phyloP scores from a whole-genome alignment of 1,140 invertebrate species.

The Macrobrachium rosenbergii region DNA sequence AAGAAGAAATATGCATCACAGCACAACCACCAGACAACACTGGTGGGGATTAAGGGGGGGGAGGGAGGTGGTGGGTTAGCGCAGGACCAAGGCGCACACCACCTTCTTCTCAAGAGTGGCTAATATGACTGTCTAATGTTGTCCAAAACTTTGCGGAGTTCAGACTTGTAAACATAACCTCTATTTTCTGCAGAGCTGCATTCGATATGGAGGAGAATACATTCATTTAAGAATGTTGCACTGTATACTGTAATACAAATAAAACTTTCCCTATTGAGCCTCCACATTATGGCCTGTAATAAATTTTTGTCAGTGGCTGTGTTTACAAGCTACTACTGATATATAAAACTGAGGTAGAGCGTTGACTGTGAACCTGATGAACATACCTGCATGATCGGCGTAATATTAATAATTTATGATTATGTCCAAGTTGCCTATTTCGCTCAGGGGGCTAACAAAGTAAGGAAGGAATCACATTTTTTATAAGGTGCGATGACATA shows the following conservation, averaged over 20 bases:
- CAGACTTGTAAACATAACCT: conserved; percentile 61
- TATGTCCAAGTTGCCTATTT: no score
- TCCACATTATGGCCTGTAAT: conserved; percentile 57
- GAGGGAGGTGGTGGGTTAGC: conserved; percentile 45
- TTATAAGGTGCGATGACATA: no score
- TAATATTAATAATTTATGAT: conserved; percentile 39
- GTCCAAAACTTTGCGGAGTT: conserved; percentile 55
- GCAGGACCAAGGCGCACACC: conserved; percentile 53
- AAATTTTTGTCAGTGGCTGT: conserved; percentile 57
- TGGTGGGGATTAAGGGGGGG: conserved; percentile 36
- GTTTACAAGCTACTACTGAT: conserved; percentile 63
- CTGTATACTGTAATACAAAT: conserved; percentile 33
- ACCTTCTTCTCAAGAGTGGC: conserved; percentile 56
- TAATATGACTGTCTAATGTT: conserved; percentile 50
- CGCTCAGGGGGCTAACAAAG: no score
- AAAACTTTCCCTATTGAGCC: conserved; percentile 50
- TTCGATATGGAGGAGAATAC: conserved; percentile 42
- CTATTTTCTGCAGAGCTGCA: conserved; percentile 31
- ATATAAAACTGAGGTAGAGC: conserved; percentile 64
- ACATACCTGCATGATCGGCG: conserved; percentile 60
- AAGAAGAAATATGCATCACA: conserved; percentile 63
- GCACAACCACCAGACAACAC: conserved; percentile 55
- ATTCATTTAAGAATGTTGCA: conserved; percentile 36
- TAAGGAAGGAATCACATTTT: no score
- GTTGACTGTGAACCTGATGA: conserved; percentile 64